A percentile compares a stretch with the other conserved stretches of the same genome.
Conservation (phyloP, 2,888 invertebrate species). For the Cataglyphis albicans region DNA sequence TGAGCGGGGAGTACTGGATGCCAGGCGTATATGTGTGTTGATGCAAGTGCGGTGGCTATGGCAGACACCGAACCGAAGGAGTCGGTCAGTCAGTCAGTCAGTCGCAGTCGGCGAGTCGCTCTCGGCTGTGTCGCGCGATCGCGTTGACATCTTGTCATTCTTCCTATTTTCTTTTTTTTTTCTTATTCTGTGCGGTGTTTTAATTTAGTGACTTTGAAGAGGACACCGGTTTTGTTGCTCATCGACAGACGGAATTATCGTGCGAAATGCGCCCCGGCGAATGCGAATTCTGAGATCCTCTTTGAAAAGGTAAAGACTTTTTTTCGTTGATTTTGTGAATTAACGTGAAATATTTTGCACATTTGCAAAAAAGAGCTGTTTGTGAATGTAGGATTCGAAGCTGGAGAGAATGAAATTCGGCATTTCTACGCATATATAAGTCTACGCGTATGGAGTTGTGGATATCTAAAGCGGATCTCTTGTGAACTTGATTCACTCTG, state of each 20-base stretch:
- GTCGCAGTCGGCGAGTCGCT: slow-evolving; percentile 79
- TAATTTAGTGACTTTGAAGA: slow-evolving; percentile 7
- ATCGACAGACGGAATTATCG: slow-evolving; percentile 26
- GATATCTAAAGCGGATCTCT: background rate
- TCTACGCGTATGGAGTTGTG: background rate
- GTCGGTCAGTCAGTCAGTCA: slow-evolving; percentile 79
- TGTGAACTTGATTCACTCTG: background rate
- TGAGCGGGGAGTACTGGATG: slow-evolving; percentile 70
- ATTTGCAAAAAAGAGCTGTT: background rate
- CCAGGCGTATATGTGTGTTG: slow-evolving; percentile 64
- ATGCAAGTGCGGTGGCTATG: slow-evolving; percentile 78
- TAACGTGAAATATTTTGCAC: too few species aligned
- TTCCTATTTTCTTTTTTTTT: too few species aligned
- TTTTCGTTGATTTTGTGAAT: background rate
- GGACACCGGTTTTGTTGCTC: background rate
- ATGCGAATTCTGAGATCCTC: background rate
- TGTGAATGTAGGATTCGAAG: background rate
- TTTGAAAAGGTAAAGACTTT: slow-evolving; percentile 11
- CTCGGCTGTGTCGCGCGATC: slow-evolving; percentile 76
- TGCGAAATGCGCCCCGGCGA: slow-evolving; percentile 7
- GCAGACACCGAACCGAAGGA: slow-evolving; percentile 72
- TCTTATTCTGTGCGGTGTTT: slow-evolving; percentile 38
- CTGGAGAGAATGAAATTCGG: background rate
- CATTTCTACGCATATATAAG: background rate
- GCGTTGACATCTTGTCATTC: slow-evolving; percentile 53